Conservation (phyloP, 2,888 invertebrate genomes). For the Drosophila putrida region DNA sequence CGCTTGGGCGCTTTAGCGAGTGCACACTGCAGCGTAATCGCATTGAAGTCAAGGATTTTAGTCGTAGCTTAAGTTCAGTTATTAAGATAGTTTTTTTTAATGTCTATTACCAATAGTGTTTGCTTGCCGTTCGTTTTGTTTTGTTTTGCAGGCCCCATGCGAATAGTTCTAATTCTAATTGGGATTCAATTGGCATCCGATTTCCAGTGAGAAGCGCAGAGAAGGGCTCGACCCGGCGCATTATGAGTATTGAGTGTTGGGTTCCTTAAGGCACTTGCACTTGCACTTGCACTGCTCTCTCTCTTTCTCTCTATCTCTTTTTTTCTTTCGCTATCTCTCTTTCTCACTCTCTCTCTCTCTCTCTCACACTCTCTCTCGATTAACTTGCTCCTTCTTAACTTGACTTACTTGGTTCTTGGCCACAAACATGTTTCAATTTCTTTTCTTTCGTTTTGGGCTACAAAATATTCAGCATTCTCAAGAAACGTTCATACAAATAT, state of each 20-base stretch:
- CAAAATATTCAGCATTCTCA: slow-evolving; percentile 28
- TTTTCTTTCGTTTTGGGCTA: neutral
- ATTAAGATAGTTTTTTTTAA: slow-evolving; percentile 7
- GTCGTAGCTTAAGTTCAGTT: slow-evolving; percentile 21
- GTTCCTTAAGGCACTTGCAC: slow-evolving; percentile 73
- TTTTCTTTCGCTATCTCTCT: neutral
- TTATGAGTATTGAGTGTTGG: slow-evolving; percentile 26
- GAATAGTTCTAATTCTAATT: neutral
- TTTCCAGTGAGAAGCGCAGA: slow-evolving; percentile 51
- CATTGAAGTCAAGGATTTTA: slow-evolving; percentile 8
- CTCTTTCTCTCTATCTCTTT: neutral
- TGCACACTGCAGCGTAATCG: slow-evolving; percentile 43
- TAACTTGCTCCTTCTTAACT: slow-evolving; percentile 1
- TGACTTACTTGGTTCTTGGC: slow-evolving; percentile 11
- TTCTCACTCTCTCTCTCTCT: neutral
- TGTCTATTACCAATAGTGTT: slow-evolving; percentile 26
- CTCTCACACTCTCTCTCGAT: slow-evolving; percentile 14
- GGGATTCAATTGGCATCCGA: slow-evolving; percentile 22
- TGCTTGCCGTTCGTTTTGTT: slow-evolving; percentile 34
- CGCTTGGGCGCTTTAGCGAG: slow-evolving; percentile 17
- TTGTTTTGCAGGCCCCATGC: slow-evolving; percentile 5
- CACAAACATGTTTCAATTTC: slow-evolving; percentile 15
- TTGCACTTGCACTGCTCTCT: slow-evolving; percentile 48
- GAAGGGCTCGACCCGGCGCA: slow-evolving; percentile 35
- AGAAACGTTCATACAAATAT: slow-evolving; percentile 32